phyloP scores from a whole-genome alignment of 2,888 invertebrate species.

The Agonopterix heracliana region DNA sequence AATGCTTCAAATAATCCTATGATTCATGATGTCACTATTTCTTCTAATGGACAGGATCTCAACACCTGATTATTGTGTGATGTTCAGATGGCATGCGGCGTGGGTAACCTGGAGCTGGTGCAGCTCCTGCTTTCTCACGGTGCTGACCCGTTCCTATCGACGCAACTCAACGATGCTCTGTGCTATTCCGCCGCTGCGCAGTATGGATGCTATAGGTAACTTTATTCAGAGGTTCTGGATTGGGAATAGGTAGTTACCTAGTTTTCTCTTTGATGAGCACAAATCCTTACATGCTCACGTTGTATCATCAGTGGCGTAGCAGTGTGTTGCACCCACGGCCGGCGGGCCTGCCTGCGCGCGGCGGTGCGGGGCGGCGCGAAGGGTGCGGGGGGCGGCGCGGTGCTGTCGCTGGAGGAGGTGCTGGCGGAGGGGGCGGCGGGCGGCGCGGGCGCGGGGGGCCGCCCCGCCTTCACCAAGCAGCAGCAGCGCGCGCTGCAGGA shows the following conservation, averaged over 20 bases:
- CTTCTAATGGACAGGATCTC: too few species aligned
- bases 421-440: conserved; percentile 85
- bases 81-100: conserved; percentile 83
- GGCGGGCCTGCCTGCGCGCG: conserved; percentile 86
- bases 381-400: conserved; percentile 79
- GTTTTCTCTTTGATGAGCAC: not conserved
- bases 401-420: conserved; percentile 91
- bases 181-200: conserved; percentile 92
- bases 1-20: too few species aligned
- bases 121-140: conserved; percentile 87
- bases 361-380: conserved; percentile 75
- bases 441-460: conserved; percentile 71
- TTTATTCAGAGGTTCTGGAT: not conserved
- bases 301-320: conserved; percentile 82
- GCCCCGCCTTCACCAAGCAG: conserved; percentile 81
- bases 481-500: conserved; percentile 92
- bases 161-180: conserved; percentile 87
- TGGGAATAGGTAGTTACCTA: too few species aligned
- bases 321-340: conserved; percentile 92
- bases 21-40: too few species aligned
- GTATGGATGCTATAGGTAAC: conserved; percentile 85
- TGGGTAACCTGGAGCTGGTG: conserved; percentile 87
- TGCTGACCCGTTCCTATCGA: conserved; percentile 91
- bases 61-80: too few species aligned
- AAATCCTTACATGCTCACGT: not conserved